Conservation (phyloP, 2,113 vertebrate genomes). For the Hylia prasina region DNA sequence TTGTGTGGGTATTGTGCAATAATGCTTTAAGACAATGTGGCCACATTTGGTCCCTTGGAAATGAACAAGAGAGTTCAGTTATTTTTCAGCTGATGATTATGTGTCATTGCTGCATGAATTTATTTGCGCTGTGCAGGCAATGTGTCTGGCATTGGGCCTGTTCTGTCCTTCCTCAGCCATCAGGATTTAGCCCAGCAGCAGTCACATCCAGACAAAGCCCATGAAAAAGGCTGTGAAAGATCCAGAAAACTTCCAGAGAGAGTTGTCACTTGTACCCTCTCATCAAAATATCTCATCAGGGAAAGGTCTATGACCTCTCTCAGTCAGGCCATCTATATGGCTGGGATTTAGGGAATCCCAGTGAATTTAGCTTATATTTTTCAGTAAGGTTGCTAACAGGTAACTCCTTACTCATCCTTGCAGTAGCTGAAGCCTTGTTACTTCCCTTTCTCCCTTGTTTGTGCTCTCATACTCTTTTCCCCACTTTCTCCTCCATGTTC, state of each 20-base stretch:
- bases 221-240: not conserved
- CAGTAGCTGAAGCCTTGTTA: not conserved
- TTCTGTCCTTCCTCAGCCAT: not conserved
- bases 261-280: not conserved
- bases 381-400: not conserved
- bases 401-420: not conserved
- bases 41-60: not conserved
- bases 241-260: not conserved
- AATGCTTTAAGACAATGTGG: slow-evolving; percentile 15
- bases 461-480: not conserved
- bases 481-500: not conserved
- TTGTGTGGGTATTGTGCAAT: not conserved
- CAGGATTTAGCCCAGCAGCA: not conserved
- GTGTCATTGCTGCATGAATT: not conserved
- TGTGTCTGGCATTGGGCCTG: not conserved
- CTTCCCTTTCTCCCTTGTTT: not conserved
- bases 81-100: slow-evolving; percentile 48
- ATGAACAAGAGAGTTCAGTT: not conserved
- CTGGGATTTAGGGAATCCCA: not conserved
- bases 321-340: not conserved
- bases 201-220: not conserved
- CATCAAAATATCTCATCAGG: not conserved
- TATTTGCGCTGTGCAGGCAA: not conserved
- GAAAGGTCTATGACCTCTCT: not conserved
- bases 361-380: not conserved